Conservation (phyloP, 2,797 vertebrate species). For the Acestrorhynchus altus region DNA sequence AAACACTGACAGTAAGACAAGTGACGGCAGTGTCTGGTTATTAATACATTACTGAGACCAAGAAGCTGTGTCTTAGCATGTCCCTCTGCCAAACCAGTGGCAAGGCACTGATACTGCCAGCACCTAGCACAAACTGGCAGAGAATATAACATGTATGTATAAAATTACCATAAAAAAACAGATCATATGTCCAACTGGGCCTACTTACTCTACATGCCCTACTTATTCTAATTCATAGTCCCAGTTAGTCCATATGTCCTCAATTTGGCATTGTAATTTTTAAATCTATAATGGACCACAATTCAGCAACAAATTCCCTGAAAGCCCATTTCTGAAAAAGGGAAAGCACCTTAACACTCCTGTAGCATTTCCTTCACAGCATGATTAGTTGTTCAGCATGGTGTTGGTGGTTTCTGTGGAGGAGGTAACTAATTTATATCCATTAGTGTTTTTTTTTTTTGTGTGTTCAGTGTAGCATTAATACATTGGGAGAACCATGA, state of each 20-base stretch:
- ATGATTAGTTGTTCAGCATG: too few relatives aligned
- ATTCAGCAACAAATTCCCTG: too few relatives aligned
- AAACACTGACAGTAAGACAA: slow-evolving; percentile 74
- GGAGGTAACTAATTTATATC: too few relatives aligned
- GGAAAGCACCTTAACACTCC: too few relatives aligned
- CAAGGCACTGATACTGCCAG: slow-evolving; percentile 24
- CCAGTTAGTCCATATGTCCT: not conserved
- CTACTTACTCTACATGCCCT: slow-evolving; percentile 36
- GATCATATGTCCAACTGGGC: slow-evolving; percentile 26
- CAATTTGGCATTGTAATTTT: not conserved
- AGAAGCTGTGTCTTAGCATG: slow-evolving; percentile 58
- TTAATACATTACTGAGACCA: slow-evolving; percentile 61
- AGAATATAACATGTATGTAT: slow-evolving; percentile 91
- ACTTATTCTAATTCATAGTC: slow-evolving; percentile 2
- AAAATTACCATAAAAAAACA: slow-evolving; percentile 36
- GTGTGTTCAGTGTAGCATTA: too few relatives aligned
- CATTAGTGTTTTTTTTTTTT: too few relatives aligned
- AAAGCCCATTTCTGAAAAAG: too few relatives aligned
- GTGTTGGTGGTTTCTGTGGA: too few relatives aligned
- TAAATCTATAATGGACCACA: not conserved
- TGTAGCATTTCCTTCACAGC: too few relatives aligned
- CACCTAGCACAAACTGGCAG: slow-evolving; percentile 78
- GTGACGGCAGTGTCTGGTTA: slow-evolving; percentile 61
- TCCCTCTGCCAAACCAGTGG: slow-evolving; percentile 42
- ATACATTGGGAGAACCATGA: too few relatives aligned